Percentiles rank a stretch among this genome's conserved stretches.
phyloP scores from a whole-genome alignment of 2,888 invertebrate genomes.

The Blastobasis adustella region DNA sequence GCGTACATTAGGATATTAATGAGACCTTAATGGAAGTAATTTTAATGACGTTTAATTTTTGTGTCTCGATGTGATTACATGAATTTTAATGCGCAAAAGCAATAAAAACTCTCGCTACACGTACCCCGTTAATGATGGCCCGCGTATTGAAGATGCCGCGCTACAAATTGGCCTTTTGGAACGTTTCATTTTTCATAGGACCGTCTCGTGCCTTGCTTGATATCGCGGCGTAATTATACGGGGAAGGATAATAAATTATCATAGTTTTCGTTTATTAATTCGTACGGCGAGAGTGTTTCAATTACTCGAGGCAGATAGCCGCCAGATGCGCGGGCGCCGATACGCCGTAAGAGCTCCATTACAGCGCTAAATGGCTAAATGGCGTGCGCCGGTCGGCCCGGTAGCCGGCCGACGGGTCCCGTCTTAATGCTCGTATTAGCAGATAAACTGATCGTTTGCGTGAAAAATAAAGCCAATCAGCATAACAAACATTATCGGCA shows the following conservation, averaged over 20 bases:
- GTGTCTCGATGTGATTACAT: slow-evolving; percentile 51
- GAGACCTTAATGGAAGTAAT: slow-evolving; percentile 63
- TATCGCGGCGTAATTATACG: slow-evolving; percentile 23
- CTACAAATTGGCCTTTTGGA: slow-evolving; percentile 41
- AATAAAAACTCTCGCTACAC: slow-evolving; percentile 49
- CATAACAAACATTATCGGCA: slow-evolving; percentile 41
- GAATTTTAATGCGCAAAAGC: slow-evolving; percentile 61
- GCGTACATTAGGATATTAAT: slow-evolving; percentile 67
- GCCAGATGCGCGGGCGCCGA: slow-evolving; percentile 17
- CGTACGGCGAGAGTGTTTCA: slow-evolving; percentile 1
- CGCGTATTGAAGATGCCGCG: slow-evolving; percentile 38
- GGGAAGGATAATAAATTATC: slow-evolving; percentile 4
- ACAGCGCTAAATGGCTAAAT: slow-evolving; percentile 53
- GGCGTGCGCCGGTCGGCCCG: slow-evolving; percentile 32
- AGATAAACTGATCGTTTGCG: slow-evolving; percentile 48
- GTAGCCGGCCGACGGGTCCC: slow-evolving; percentile 33
- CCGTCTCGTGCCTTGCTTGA: slow-evolving; percentile 8
- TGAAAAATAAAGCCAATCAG: slow-evolving; percentile 51
- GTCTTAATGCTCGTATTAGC: slow-evolving; percentile 42
- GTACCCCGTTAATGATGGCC: slow-evolving; percentile 45
- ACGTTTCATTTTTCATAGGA: slow-evolving; percentile 34
- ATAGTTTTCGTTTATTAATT: neutral
- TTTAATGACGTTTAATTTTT: slow-evolving; percentile 55
- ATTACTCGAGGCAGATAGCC: slow-evolving; percentile 3
- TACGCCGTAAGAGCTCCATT: slow-evolving; percentile 36